phyloP scores from a whole-genome alignment of 1,140 invertebrate genomes.

The Heliconius melpomene region DNA sequence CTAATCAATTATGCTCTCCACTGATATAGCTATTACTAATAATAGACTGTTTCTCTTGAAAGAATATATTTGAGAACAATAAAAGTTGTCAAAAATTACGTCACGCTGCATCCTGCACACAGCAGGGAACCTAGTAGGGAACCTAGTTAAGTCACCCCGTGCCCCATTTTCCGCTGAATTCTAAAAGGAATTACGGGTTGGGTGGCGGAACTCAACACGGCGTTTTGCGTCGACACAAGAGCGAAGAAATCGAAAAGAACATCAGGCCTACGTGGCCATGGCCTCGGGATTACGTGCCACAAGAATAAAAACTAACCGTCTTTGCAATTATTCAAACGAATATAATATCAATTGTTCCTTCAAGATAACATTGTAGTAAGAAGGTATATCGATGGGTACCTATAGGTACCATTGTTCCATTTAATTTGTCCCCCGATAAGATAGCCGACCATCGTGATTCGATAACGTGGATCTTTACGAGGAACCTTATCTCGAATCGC shows the following conservation, averaged over 20 bases:
- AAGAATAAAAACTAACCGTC: neutral
- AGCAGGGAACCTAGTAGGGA: too few relatives aligned
- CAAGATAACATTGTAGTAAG: neutral
- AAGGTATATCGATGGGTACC: constrained; percentile 3
- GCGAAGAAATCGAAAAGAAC: too few relatives aligned
- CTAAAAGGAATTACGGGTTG: too few relatives aligned
- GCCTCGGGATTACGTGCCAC: neutral
- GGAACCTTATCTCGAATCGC: constrained; percentile 22
- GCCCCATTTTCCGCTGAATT: too few relatives aligned
- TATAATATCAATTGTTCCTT: constrained; percentile 14
- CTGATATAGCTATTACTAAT: neutral
- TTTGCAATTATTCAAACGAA: neutral
- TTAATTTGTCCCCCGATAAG: constrained; percentile 46
- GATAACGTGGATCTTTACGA: constrained; percentile 31
- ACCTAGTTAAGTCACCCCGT: too few relatives aligned
- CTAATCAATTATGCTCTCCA: neutral
- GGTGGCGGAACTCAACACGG: too few relatives aligned
- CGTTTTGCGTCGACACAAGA: too few relatives aligned
- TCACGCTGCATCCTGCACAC: too few relatives aligned
- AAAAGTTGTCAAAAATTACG: too few relatives aligned
- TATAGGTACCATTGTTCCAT: constrained; percentile 37
- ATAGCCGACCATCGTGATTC: constrained; percentile 41
- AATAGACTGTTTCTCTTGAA: too few relatives aligned
- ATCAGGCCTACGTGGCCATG: too few relatives aligned
- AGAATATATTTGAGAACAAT: too few relatives aligned